A percentile compares a stretch with the other conserved stretches of the same genome.
Conservation (phyloP, 2,888 invertebrate genomes). For the Epirrita christyi region DNA sequence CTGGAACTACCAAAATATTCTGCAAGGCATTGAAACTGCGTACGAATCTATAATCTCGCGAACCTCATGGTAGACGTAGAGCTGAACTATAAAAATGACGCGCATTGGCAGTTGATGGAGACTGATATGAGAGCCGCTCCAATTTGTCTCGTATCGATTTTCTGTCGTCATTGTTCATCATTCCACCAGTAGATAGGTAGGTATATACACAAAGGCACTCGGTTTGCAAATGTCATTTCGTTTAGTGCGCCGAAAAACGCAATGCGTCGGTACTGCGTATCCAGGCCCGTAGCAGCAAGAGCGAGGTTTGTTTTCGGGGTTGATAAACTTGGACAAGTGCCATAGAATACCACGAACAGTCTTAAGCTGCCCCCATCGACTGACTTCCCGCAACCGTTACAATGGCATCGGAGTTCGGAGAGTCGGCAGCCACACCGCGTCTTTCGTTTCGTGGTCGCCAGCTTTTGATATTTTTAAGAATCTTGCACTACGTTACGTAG, state of each 20-base stretch:
- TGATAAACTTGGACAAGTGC: neutral
- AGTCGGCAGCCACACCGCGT: too few species aligned
- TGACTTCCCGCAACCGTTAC: too few species aligned
- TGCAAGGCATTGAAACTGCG: too few species aligned
- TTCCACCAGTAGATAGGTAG: conserved; percentile 23
- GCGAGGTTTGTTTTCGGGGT: neutral
- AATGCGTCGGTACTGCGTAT: conserved; percentile 24
- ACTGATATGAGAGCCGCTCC: conserved; percentile 47
- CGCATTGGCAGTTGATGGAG: conserved; percentile 16
- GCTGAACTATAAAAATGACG: conserved; percentile 15
- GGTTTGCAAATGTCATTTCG: conserved; percentile 27
- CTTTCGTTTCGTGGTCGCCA: too few species aligned
- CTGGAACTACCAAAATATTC: too few species aligned
- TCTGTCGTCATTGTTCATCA: conserved; percentile 40
- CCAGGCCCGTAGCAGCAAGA: neutral
- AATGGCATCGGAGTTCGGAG: too few species aligned
- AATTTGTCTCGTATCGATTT: conserved; percentile 56
- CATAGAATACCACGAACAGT: too few species aligned
- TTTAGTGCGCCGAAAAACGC: conserved; percentile 34
- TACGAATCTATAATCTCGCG: too few species aligned
- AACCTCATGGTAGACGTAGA: neutral
- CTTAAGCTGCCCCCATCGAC: too few species aligned
- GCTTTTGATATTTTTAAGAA: too few species aligned
- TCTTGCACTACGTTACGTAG: too few species aligned
- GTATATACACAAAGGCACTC: conserved; percentile 23